A percentile compares a stretch with the other conserved stretches of the same genome.
phyloP scores from a whole-genome alignment of 1,140 invertebrate species.

The Drosophila pseudoananassae region DNA sequence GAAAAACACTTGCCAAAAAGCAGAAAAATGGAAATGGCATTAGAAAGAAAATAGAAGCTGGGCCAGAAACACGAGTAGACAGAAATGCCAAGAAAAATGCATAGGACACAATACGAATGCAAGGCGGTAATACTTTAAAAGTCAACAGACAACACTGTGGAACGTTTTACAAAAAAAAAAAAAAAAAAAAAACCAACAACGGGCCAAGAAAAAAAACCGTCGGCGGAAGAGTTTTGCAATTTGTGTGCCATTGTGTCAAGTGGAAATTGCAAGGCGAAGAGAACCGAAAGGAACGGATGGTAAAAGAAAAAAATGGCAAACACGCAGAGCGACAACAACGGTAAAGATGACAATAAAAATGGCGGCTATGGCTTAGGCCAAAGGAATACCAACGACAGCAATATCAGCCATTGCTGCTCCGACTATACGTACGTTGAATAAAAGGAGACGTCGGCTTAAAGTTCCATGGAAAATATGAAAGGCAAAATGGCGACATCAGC shows the following conservation, averaged over 20 bases:
- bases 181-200: too few relatives aligned
- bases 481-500: conserved; percentile 68
- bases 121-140: conserved; percentile 61
- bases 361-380: conserved; percentile 50
- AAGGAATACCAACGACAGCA: conserved; percentile 39
- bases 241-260: conserved; percentile 81
- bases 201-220: background rate
- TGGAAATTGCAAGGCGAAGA: conserved; percentile 70
- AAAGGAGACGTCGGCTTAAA: conserved; percentile 63
- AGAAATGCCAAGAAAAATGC: conserved; percentile 31
- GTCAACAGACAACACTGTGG: conserved; percentile 43
- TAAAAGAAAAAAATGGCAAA: conserved; percentile 61
- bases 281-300: conserved; percentile 51
- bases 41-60: conserved; percentile 11
- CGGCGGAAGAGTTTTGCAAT: conserved; percentile 62
- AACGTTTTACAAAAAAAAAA: background rate
- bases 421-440: conserved; percentile 8
- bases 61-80: background rate
- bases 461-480: conserved; percentile 76
- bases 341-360: conserved; percentile 78
- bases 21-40: conserved; percentile 38
- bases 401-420: conserved; percentile 12
- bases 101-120: conserved; percentile 38
- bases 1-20: conserved; percentile 68
- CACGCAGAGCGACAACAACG: conserved; percentile 60